Base-by-base conservation (phyloP, 2,797 vertebrate species). In the Phalloptychus januarius region DNA sequence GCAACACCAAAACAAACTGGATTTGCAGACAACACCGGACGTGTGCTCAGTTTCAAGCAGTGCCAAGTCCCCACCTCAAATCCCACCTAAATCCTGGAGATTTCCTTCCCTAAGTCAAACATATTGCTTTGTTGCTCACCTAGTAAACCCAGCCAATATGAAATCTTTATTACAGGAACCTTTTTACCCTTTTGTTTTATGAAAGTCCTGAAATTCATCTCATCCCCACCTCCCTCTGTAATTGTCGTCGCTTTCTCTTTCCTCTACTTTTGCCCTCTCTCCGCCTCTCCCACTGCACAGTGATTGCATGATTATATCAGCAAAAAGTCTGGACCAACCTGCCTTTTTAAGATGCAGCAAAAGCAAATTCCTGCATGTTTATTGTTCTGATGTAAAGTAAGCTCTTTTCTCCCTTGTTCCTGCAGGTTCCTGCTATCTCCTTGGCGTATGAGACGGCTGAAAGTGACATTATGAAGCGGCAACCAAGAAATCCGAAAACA, bases 381-480 rank as follows among this genome's bases (percentile, higher is more conserved):
- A 81, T 87, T 31, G 33, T 44, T 28, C 52, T 36, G 40, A 7
- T 50, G 76, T 58, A 61, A 90, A 74, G 18, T 42, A 61, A 75
- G 63, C 82, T 63, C 71, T 23, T 33, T 56, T 71, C 58, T 65
- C 25, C 50, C 28, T 75, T 79, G 0, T 85, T 58, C 58, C 36
- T 73, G 13, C 91, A 98, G 97, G 96, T 99, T 31, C 98, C 97
- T 0, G 97, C 97, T 2, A 99, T 99, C 91, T 99, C 98, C 0
- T 74, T 99, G 93, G 98, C 97, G 3, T 98, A 99, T 0, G 97
- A 98, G 92, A 96, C 96, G 0, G 97, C 98, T 0, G 98, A 98
- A 92, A 99, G 97, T 2, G 98, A 98, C 95, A 98, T 99, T 91
- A 99, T 99, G 98, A 99, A 99, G 74, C 94, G 98, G 3, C 97